These are phyloP conservation scores for Neodiprion lecontei DNA, from an alignment of 1,140 invertebrate species.

Conservation along the genomic window DNA sequence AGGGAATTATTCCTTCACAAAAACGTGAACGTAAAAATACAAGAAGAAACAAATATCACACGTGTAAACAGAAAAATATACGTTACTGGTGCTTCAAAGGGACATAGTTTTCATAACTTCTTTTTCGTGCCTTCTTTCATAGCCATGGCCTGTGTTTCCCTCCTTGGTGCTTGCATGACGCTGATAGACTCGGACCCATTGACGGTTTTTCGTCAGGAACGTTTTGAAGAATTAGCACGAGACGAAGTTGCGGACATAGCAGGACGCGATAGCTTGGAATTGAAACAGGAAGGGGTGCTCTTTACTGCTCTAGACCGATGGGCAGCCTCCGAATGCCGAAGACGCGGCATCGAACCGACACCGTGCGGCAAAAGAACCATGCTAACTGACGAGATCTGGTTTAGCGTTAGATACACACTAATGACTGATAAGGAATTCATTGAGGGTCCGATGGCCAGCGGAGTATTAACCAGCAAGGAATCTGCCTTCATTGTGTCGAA, in stretches of 20 bases:
- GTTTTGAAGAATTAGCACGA: conserved; percentile 70
- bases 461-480: conserved; percentile 48
- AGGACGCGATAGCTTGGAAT: conserved; percentile 65
- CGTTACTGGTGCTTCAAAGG: too few species aligned
- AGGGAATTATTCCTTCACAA: too few species aligned
- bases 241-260: conserved; percentile 68
- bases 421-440: conserved; percentile 70
- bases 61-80: too few species aligned
- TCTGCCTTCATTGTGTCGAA: conserved; percentile 44
- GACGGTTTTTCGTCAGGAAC: conserved; percentile 68
- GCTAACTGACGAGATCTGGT: conserved; percentile 68
- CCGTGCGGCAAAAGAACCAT: conserved; percentile 67
- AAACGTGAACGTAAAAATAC: too few species aligned
- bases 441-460: conserved; percentile 55
- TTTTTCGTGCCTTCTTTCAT: conserved; percentile 24
- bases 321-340: conserved; percentile 72
- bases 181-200: conserved; percentile 70
- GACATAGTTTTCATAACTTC: background rate
- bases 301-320: conserved; percentile 70
- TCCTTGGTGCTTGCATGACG: conserved; percentile 67
- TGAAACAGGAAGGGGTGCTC: conserved; percentile 64
- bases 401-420: conserved; percentile 70
- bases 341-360: conserved; percentile 68
- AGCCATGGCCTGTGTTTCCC: conserved; percentile 62
- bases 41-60: too few species aligned